Percentiles rank a stretch among this genome's conserved stretches.
Evolutionary conservation across 2,113 vertebrate species (phyloP).

Genomic region (Rattus norvegicus): GRCr8 NC_086024.1:145420501-145421000

Average conservation of each 20-base stretch:
- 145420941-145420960: not conserved
- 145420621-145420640: not conserved
- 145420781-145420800: not conserved
- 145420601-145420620: not conserved
- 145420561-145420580: not conserved
- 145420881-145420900: not conserved
- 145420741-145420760: not conserved
- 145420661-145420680: not conserved
- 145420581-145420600: not conserved
- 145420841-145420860: slow-evolving; percentile 18
- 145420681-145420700: not conserved
- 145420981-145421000: not conserved
- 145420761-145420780: not conserved
- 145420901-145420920: not conserved
- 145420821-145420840: not conserved
- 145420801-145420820: not conserved
- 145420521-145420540: not conserved
- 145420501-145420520: not conserved
- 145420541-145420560: not conserved
- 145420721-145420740: not conserved
- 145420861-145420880: slow-evolving; percentile 6
- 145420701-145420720: not conserved
- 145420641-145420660: not conserved
- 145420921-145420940: not conserved
- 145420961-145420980: not conserved